Percentiles rank a stretch among this genome's conserved stretches.
Conservation (phyloP, 2,113 vertebrate genomes). For the Astur gentilis region DNA sequence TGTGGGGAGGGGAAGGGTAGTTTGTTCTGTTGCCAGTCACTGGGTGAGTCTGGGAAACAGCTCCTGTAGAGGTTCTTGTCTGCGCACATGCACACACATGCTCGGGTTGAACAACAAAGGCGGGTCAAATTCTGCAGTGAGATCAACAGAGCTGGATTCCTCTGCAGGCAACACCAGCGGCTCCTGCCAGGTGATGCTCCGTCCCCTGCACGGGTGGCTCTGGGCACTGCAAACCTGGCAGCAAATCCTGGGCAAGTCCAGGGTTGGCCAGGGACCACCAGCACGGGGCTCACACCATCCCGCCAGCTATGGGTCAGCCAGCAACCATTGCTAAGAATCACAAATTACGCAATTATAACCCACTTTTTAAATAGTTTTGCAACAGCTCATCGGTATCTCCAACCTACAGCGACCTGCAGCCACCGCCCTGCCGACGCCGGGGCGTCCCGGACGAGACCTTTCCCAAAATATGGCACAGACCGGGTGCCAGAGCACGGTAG, state of each 20-base stretch:
- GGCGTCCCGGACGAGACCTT: neutral
- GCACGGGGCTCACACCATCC: accelerated
- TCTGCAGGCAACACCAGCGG: neutral
- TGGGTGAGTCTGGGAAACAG: constrained; percentile 59
- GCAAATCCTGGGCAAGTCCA: neutral
- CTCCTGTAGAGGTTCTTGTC: neutral
- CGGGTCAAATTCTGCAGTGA: neutral
- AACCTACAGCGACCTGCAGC: neutral
- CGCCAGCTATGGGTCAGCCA: neutral
- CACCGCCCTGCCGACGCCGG: neutral
- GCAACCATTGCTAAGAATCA: neutral
- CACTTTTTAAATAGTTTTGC: neutral
- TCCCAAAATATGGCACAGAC: neutral
- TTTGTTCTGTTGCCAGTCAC: neutral
- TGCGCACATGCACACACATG: neutral
- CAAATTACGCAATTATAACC: neutral
- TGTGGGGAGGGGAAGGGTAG: neutral
- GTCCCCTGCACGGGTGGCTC: accelerated
- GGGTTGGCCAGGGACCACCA: accelerated
- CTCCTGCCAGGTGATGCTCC: neutral
- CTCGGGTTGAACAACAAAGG: neutral
- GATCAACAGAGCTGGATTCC: neutral
- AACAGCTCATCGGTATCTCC: neutral
- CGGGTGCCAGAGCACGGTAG: accelerated
- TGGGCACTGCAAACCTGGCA: neutral